These are phyloP conservation scores for Phataginus tricuspis DNA, from an alignment of 2,797 vertebrate species.

Conservation along the genomic window DNA sequence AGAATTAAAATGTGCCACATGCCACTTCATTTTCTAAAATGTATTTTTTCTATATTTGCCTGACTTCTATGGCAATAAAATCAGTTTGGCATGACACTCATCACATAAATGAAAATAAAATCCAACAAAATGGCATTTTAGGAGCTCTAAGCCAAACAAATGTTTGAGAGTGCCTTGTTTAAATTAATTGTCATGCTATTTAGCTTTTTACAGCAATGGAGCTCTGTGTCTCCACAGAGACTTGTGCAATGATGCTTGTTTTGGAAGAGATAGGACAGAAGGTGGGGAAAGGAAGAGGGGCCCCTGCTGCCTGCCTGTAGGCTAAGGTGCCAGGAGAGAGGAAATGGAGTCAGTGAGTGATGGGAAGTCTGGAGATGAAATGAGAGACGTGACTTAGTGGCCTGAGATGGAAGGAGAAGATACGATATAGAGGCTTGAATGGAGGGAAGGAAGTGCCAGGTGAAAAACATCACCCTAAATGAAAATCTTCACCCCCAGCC, in stretches of 20 bases:
- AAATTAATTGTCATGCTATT: not conserved
- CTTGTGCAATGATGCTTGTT: not conserved
- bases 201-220: not conserved
- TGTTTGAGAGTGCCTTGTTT: constrained; percentile 35
- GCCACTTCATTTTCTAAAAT: constrained; percentile 57
- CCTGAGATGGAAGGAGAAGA: not conserved
- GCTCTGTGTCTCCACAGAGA: not conserved
- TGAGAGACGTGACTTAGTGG: not conserved
- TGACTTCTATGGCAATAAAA: constrained; percentile 48
- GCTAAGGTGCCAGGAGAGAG: not conserved
- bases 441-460: too few relatives aligned
- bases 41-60: constrained; percentile 50
- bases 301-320: not conserved
- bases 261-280: not conserved
- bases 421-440: not conserved
- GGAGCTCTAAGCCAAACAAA: constrained; percentile 53
- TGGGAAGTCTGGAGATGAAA: not conserved
- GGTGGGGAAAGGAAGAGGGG: not conserved
- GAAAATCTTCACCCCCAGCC: not conserved
- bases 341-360: accelerated
- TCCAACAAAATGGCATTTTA: constrained; percentile 37
- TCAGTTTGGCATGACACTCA: constrained; percentile 51
- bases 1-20: constrained; percentile 57
- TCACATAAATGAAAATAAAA: constrained; percentile 66
- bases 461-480: not conserved